Base-by-base conservation (phyloP, 2,797 vertebrate species). In the Notamacropus eugenii region DNA sequence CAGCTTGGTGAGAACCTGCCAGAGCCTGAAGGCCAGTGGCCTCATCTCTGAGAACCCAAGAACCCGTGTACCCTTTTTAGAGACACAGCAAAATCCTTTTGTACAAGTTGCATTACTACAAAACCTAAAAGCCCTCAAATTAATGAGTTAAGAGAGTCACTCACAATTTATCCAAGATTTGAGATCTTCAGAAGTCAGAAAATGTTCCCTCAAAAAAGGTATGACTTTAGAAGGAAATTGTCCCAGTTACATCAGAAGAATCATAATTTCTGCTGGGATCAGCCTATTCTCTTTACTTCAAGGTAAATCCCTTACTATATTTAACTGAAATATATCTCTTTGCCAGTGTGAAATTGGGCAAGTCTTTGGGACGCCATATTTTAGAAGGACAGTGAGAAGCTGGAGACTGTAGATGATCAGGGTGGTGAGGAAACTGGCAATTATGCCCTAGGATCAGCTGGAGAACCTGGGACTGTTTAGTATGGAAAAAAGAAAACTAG, bases 191-290 rank as follows among this genome's bases (percentile, higher is more conserved):
- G 92, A 95, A 82, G 91, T 93, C 54, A 54, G 95, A 91, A 82
- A 82, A 82, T 82, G 67, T 24, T 24, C 67, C n/a, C 29, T 92
- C 58, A 93, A 74, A 28, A 54, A 22, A 82, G 5, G n/a, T 82
- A 82, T 46, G 5, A 10, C 54, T 94, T 97, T 91, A 93, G 31
- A 95, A 55, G 55, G 90, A 94, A 90, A 94, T 24, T 92, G 55
- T 94, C 27, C 0, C 54, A 92, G 96, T 94, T 91, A 97, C n/a
- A 96, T 95, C 87, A 96, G 62, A 96, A 56, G 94, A 55, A 96
- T 40, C 67, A 93, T 92, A 94, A 97, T 13, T 93, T 93, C 90
- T 92, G 22, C 31, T 91, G 97, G 95, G 94, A 90, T 52, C 46
- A 62, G 82, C 50, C 55, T 91, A 74, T 46, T 95, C 54, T n/a